These are phyloP conservation scores for Naja naja DNA, from an alignment of 2,113 vertebrate species.

Conservation along the genomic window DNA sequence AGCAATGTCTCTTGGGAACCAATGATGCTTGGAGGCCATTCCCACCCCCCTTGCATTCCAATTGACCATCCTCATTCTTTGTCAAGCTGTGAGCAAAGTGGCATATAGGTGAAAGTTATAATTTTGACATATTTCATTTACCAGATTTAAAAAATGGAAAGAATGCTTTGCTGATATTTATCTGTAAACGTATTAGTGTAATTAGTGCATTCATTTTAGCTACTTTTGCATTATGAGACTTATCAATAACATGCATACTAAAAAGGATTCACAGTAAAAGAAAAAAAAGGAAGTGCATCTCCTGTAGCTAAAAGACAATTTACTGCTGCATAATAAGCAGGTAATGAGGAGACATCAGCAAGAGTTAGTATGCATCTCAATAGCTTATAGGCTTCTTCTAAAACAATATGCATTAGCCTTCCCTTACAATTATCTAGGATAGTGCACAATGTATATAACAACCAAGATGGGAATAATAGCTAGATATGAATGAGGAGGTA, in stretches of 20 bases:
- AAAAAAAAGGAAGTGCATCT: neutral
- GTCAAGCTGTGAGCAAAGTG: too few relatives aligned
- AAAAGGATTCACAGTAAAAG: neutral
- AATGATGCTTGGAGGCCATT: too few relatives aligned
- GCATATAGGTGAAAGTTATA: too few relatives aligned
- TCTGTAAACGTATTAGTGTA: constrained; percentile 9
- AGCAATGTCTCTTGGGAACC: too few relatives aligned
- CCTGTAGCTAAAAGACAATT: constrained; percentile 10
- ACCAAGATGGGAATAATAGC: neutral
- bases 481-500: neutral
- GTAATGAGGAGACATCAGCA: neutral
- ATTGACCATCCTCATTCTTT: too few relatives aligned
- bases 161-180: neutral
- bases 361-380: neutral
- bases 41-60: too few relatives aligned
- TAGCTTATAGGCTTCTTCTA: neutral
- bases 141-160: rapidly evolving
- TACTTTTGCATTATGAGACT: constrained; percentile 16
- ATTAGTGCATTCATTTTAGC: neutral
- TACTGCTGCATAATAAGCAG: constrained; percentile 29
- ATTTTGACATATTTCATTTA: neutral
- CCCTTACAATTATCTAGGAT: neutral
- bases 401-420: neutral
- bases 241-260: constrained; percentile 14
- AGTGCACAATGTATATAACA: neutral